A percentile compares a stretch with the other conserved stretches of the same genome.
Evolutionary conservation across 2,113 vertebrate genomes (phyloP).

Genomic region (Delphinapterus leucas): DNA sequence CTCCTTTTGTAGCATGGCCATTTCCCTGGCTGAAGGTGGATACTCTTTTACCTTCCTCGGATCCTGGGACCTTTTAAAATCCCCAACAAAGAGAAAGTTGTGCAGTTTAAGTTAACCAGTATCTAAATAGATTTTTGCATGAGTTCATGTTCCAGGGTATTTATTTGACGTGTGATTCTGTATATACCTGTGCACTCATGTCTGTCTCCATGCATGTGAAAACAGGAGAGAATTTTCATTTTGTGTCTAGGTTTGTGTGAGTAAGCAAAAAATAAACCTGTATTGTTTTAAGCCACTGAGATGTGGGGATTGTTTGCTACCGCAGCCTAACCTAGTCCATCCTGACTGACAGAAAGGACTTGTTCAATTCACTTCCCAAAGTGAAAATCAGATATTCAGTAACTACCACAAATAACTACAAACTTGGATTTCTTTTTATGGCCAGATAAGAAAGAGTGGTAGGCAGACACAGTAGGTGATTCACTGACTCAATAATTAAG

Average conservation of each 20-base stretch:
- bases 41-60: neutral
- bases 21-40: neutral
- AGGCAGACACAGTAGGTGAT: neutral
- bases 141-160: conserved; percentile 13
- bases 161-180: neutral
- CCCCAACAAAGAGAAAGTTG: neutral
- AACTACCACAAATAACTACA: conserved; percentile 13
- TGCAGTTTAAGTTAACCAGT: conserved; percentile 35
- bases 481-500: neutral
- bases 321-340: neutral
- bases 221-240: conserved; percentile 39
- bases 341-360: conserved; percentile 31
- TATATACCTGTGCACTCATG: neutral
- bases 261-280: conserved; percentile 68
- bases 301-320: conserved; percentile 13
- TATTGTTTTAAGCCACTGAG: conserved; percentile 31
- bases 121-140: conserved; percentile 39
- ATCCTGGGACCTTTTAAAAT: conserved; percentile 7
- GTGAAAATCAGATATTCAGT: conserved; percentile 14
- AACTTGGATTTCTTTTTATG: neutral
- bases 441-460: neutral
- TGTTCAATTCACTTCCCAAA: conserved; percentile 19
- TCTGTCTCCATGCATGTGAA: conserved; percentile 40
- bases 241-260: conserved; percentile 41
- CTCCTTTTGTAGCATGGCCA: conserved; percentile 35